Base-by-base conservation (phyloP, 2,888 invertebrate species). In the Cataglyphis albicans region DNA sequence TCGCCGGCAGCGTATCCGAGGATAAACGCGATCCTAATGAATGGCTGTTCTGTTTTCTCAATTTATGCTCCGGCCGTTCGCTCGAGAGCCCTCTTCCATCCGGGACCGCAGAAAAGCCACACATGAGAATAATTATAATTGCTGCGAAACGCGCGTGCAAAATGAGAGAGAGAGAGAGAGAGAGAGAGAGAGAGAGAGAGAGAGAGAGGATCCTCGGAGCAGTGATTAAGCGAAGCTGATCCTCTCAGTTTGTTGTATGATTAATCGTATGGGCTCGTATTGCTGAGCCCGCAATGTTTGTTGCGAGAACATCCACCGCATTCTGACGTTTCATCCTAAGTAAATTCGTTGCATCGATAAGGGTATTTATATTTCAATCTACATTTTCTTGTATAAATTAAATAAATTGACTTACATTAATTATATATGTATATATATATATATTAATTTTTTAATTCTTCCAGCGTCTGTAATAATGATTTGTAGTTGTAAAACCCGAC, bases 21-120 rank as follows among this genome's bases (percentile, higher is more conserved):
- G 63, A 81, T 81, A 81, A 81, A 74, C 63, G 81, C 74, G 74
- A 74, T 55, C 38, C 61, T 81, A 81, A 72, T 80, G 78, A 80
- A 70, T 80, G 70, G 35, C 78, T 80, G 78, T 80, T 80, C 78
- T 80, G 78, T 80, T 80, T 78, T 80, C 78, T 80, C 78, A 80
- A 80, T 80, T 80, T 80, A 80, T 80, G 70, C 78, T 21, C 67
- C 52, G 35, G 25, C 57, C 78, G 70, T 59, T 18, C 44, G 78
- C 59, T 61, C 44, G 61, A 29, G 32, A 68, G 48, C 32, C 38
- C 25, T 52, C 35, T 44, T 48, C 68, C 57, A 59, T 52, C 61
- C 61, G 38, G 38, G 82, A 44, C 65, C 48, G 67, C 70, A 48
- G 78, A 70, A 70, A 59, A 80, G 78, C 78, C 70, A 35, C 70